Base-by-base conservation (phyloP, 2,888 invertebrate species). In the Drosophila ochracea region DNA sequence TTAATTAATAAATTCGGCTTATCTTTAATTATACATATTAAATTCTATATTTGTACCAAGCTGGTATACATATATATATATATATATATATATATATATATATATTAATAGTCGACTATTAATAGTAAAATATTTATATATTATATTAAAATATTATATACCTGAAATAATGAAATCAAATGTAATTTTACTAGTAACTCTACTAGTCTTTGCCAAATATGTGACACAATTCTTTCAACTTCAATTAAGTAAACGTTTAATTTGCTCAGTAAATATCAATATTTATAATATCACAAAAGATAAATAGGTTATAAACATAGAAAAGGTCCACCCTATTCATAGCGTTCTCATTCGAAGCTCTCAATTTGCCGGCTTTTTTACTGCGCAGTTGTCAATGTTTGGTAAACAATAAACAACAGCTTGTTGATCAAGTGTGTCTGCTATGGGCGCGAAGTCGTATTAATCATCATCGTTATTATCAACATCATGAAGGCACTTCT, bases 301-400 rank as follows among this genome's bases (percentile, higher is more conserved):
- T 9, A 28, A 13, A 5, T 19, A 9, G 9, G 28, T 3, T 28
- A 43, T 60, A 49, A 11, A 47, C 39, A 16, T 31, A 31, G 57
- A 62, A 43, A 58, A 59, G 83, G 80, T 88, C 69, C 83, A 83
- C 85, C 33, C 73, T 80, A 73, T 61, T 31, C 52, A 10, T 3
- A 55, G 28, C 21, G 37, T 19, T 61, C 54, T 65, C 54, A 60
- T 52, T 53, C 64, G 64, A 66, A 66, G 57, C 39, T 28, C 43
- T 67, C 54, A 69, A 50, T 31, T 76, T 73, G 80, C 83, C 85
- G 85, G 86, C 83, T 37, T 57, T 57, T 65, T 80, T 67, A 72
- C 60, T 80, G 84, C 89, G 78, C 62, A 68, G 62, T 68, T 89
- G 81, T 83, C 75, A 49, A 69, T 89, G 64, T 86, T 89, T 83